Evolutionary conservation across 2,113 vertebrate genomes (phyloP), one percentile per base, ranked within the genome.

Genomic region (Hymenochirus boettgeri): DNA sequence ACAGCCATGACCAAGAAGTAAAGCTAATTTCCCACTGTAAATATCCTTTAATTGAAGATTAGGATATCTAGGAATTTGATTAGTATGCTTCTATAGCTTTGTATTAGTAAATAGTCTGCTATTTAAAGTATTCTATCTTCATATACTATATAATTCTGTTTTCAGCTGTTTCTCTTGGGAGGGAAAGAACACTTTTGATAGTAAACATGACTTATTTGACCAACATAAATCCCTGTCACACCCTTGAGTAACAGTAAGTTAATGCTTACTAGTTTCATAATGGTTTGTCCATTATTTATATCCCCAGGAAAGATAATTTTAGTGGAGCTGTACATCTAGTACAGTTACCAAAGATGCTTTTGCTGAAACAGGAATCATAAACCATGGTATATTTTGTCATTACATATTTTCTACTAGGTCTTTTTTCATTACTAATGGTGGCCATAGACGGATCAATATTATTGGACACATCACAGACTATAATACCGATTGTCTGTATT

Each of bases 351-450:
- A 63, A 54, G 18, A 54, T 45, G 35, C 29, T 39, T 51, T 55
- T 21, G 50, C 51, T 55, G 61, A 27, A 51, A 51, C 22, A 45
- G 27, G 45, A 63, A 63, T 55, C 35, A 54, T 45, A 33, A 45
- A 48, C 61, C 23, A 63, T 52, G 26, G 61, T 54, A 63, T 63
- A 63, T 63, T 39, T 55, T 63, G 50, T 25, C 50, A 29, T 17
- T 45, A 63, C 42, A 42, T 27, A 54, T 26, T 45, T 25, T 25
- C 35, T 51, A 45, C 50, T 27, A 8, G 33, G 53, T 18, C 27
- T 27, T n/a, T n/a, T n/a, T n/a, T n/a, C n/a, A n/a, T n/a, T n/a
- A n/a, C n/a, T n/a, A n/a, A n/a, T n/a, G n/a, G n/a, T n/a, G n/a
- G n/a, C n/a, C n/a, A n/a, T n/a, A n/a, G n/a, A n/a, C n/a, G n/a